phyloP scores from a whole-genome alignment of 2,888 invertebrate species.

The Leptinotarsa tumamoca region DNA sequence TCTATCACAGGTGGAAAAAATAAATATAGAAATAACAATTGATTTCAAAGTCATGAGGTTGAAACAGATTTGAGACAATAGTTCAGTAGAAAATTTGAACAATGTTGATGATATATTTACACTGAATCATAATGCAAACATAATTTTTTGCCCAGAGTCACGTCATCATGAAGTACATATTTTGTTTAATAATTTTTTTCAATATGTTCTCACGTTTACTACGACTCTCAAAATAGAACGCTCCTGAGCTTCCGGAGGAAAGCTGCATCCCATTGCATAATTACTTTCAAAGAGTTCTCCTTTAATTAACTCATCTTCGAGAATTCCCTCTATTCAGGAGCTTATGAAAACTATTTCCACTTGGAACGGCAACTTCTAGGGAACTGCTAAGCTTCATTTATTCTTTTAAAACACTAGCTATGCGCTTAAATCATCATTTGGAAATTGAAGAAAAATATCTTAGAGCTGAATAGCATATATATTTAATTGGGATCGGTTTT shows the following conservation, averaged over 20 bases:
- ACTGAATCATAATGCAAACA: no score
- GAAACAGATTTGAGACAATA: no score
- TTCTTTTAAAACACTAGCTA: conserved; percentile 17
- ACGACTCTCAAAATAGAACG: not conserved
- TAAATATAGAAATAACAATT: no score
- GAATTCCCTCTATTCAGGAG: conserved; percentile 17
- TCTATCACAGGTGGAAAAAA: no score
- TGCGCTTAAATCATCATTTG: conserved; percentile 25
- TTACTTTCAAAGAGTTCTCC: conserved; percentile 24
- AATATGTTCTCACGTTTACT: not conserved
- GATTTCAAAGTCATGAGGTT: no score
- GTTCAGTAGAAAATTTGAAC: no score
- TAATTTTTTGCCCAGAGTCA: no score
- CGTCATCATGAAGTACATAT: no score
- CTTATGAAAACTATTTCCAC: conserved; percentile 30
- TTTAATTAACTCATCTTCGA: conserved; percentile 22
- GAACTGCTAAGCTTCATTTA: conserved; percentile 22
- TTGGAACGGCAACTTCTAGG: conserved; percentile 24
- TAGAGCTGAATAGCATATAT: not conserved
- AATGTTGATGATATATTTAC: no score
- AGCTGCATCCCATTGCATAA: conserved; percentile 8
- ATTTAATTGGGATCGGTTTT: no score
- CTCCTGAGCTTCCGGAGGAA: not conserved
- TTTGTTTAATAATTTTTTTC: no score
- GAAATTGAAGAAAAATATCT: conserved; percentile 1